A percentile compares a stretch with the other conserved stretches of the same genome.
phyloP scores from a whole-genome alignment of 2,888 invertebrate species.

The Hyppa rectilinea region DNA sequence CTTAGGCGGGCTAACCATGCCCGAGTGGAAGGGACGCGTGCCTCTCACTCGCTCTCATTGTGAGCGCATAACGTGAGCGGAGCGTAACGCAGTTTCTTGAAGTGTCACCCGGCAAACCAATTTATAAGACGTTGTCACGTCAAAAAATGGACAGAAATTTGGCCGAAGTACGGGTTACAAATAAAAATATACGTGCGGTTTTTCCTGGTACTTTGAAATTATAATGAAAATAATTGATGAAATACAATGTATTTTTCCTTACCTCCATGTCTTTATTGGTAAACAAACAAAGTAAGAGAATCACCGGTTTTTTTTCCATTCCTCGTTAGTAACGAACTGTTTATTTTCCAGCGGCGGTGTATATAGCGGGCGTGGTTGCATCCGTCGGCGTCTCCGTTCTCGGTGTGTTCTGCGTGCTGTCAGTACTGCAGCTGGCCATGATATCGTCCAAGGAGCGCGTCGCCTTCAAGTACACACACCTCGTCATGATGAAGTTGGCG shows the following conservation, averaged over 20 bases:
- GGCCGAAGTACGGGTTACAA: background rate
- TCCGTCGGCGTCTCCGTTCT: conserved; percentile 93
- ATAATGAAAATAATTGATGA: background rate
- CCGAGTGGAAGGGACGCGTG: too few relatives aligned
- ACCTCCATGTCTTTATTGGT: background rate
- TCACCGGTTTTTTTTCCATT: too few relatives aligned
- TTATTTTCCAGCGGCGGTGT: conserved; percentile 93
- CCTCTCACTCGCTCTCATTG: too few relatives aligned
- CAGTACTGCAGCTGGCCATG: conserved; percentile 96
- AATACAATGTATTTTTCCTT: background rate
- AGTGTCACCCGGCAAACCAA: too few relatives aligned
- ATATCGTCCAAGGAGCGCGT: conserved; percentile 96
- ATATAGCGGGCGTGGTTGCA: conserved; percentile 95
- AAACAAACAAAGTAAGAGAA: background rate
- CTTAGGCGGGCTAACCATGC: too few relatives aligned
- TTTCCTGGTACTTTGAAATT: background rate
- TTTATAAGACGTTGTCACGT: too few relatives aligned
- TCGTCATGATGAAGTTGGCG: conserved; percentile 95
- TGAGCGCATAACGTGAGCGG: too few relatives aligned
- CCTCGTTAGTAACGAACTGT: background rate
- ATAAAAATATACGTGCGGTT: background rate
- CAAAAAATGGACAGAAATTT: background rate
- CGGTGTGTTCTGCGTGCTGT: conserved; percentile 94
- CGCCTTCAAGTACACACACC: conserved; percentile 94
- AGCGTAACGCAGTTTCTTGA: too few relatives aligned